phyloP scores from a whole-genome alignment of 2,797 vertebrate genomes.

The Acipenser transmontanus region DNA sequence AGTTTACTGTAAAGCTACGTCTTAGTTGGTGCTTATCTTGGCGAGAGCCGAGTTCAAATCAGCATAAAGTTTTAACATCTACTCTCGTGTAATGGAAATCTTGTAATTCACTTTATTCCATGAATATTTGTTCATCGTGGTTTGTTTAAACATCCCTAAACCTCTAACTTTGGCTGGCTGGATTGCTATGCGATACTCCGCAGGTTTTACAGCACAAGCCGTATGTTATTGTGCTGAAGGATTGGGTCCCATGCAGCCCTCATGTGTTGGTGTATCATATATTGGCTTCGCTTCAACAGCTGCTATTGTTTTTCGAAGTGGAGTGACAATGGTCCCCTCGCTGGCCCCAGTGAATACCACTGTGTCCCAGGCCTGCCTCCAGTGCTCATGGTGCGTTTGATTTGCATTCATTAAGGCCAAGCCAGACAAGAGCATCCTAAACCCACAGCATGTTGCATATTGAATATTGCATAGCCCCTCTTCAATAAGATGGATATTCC shows the following conservation, averaged over 20 bases:
- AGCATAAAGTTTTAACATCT: too few relatives aligned
- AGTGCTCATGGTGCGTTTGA: conserved; percentile 19
- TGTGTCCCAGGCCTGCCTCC: conserved; percentile 18
- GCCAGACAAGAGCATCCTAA: conserved; percentile 16
- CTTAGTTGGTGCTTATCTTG: too few relatives aligned
- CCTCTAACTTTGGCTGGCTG: too few relatives aligned
- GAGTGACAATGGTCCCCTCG: conserved; percentile 2
- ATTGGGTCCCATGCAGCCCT: neutral
- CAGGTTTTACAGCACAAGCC: neutral
- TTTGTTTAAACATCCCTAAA: too few relatives aligned
- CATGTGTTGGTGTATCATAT: neutral
- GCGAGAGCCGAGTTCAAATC: too few relatives aligned
- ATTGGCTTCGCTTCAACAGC: neutral
- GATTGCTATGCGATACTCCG: too few relatives aligned
- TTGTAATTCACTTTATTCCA: too few relatives aligned
- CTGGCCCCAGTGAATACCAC: conserved; percentile 12
- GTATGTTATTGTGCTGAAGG: neutral
- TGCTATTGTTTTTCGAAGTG: neutral
- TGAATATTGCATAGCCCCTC: neutral
- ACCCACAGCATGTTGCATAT: neutral
- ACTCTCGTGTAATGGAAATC: too few relatives aligned
- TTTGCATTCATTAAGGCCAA: conserved; percentile 17
- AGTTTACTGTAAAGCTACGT: too few relatives aligned
- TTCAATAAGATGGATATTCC: too few relatives aligned
- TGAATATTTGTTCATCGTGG: too few relatives aligned